Evolutionary conservation across 2,888 invertebrate genomes (phyloP).

Genomic region (Stenodema calcarata): DNA sequence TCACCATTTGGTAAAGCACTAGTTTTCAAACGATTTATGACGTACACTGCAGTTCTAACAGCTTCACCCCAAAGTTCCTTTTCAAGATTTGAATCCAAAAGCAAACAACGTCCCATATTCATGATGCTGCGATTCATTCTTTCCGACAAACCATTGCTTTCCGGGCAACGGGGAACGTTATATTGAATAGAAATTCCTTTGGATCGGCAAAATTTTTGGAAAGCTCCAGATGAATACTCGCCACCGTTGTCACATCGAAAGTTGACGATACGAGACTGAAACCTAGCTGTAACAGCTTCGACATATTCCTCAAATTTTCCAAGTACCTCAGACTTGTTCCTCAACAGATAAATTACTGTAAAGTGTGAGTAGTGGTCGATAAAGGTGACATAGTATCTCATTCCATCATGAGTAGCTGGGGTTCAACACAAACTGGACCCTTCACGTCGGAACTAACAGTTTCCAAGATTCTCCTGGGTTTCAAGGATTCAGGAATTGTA

Average conservation of each 20-base stretch:
- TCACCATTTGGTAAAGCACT: not conserved
- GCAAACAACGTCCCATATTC: not conserved
- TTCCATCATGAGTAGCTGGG: slow-evolving; percentile 9
- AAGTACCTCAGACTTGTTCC: not conserved
- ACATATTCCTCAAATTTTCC: not conserved
- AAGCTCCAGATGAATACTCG: not conserved
- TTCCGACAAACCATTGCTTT: not conserved
- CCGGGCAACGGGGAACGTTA: not conserved
- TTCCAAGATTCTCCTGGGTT: not conserved
- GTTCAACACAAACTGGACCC: not conserved
- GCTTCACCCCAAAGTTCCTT: not conserved
- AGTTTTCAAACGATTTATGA: not conserved
- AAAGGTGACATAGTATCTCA: slow-evolving; percentile 8
- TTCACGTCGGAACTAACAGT: not conserved
- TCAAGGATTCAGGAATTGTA: not conserved
- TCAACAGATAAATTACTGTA: not conserved
- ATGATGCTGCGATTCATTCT: not conserved
- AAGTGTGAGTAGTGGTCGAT: slow-evolving; percentile 3
- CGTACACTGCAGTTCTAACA: not conserved
- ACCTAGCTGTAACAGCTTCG: not conserved
- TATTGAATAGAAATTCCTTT: slow-evolving; percentile 16
- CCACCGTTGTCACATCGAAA: slow-evolving; percentile 14
- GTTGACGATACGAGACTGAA: not conserved
- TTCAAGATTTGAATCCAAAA: not conserved
- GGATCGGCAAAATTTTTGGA: not conserved